phyloP scores from a whole-genome alignment of 2,888 invertebrate species.

The Erannis defoliaria region DNA sequence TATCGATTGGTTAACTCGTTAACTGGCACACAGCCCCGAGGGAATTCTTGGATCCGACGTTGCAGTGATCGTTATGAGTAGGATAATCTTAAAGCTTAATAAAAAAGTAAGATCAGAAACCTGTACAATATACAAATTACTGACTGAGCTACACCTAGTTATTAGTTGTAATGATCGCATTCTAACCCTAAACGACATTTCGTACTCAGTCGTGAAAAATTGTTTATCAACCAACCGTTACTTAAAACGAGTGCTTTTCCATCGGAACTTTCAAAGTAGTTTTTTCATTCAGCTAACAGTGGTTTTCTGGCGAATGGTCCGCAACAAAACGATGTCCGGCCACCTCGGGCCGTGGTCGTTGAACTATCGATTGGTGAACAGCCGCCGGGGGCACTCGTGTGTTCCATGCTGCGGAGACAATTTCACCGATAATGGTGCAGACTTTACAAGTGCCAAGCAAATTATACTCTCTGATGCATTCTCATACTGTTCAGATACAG shows the following conservation, averaged over 20 bases:
- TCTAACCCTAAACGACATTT: background rate
- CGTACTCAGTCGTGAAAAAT: background rate
- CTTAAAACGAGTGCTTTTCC: background rate
- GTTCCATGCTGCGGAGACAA: slow-evolving; percentile 7
- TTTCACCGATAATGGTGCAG: slow-evolving; percentile 1
- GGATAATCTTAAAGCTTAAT: background rate
- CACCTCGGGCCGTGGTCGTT: slow-evolving; percentile 23
- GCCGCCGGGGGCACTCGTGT: slow-evolving; percentile 18
- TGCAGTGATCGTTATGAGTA: slow-evolving; percentile 2
- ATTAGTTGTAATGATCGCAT: background rate
- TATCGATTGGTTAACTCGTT: slow-evolving; percentile 67
- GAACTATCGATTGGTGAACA: slow-evolving; percentile 38
- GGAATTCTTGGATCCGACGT: slow-evolving; percentile 3
- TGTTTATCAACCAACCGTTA: background rate
- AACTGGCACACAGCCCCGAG: slow-evolving; percentile 28
- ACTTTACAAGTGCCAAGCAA: background rate
- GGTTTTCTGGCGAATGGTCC: slow-evolving; percentile 8
- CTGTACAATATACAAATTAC: no score
- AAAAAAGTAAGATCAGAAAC: background rate
- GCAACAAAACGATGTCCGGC: slow-evolving; percentile 18
- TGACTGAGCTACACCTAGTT: no score
- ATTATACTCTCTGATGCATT: background rate
- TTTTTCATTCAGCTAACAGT: slow-evolving; percentile 10
- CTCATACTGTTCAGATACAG: no score
- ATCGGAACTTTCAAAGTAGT: background rate